These are phyloP conservation scores for Dioctria rufipes DNA, from an alignment of 2,888 invertebrate species.

Conservation along the genomic window DNA sequence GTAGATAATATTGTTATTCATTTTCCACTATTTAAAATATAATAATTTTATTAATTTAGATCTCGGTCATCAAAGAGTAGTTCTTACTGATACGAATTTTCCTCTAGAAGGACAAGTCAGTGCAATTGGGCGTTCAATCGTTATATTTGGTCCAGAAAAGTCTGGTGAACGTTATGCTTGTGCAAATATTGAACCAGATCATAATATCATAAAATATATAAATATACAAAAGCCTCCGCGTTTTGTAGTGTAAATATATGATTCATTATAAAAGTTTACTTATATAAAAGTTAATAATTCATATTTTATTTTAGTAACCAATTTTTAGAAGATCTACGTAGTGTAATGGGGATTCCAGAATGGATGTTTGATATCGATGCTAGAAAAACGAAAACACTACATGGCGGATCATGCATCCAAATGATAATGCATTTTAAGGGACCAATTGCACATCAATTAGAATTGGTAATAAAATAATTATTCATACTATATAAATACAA, in stretches of 20 bases:
- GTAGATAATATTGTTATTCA: conserved; percentile 66
- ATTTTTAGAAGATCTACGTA: conserved; percentile 86
- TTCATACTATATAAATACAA: not conserved
- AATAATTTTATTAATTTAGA: conserved; percentile 68
- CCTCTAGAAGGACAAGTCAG: conserved; percentile 85
- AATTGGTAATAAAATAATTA: conserved; percentile 74
- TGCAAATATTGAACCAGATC: conserved; percentile 92
- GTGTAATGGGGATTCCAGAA: conserved; percentile 88
- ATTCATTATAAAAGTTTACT: no score
- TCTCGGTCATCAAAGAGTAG: conserved; percentile 82
- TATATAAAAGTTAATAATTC: not conserved
- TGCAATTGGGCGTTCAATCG: conserved; percentile 88
- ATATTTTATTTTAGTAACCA: conserved; percentile 76
- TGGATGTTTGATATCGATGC: conserved; percentile 92
- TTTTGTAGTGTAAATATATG: conserved; percentile 82
- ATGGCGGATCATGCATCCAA: conserved; percentile 86
- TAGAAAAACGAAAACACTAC: conserved; percentile 83
- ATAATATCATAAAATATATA: conserved; percentile 90
- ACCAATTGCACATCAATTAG: conserved; percentile 83
- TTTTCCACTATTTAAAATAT: not conserved
- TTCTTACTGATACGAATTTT: conserved; percentile 89
- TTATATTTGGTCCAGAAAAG: conserved; percentile 84
- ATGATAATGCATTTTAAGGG: conserved; percentile 90
- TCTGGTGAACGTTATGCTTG: conserved; percentile 85
- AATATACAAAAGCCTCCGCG: conserved; percentile 89